Evolutionary conservation across 2,797 vertebrate species (phyloP).

Genomic region (Lutjanus argentimaculatus): DNA sequence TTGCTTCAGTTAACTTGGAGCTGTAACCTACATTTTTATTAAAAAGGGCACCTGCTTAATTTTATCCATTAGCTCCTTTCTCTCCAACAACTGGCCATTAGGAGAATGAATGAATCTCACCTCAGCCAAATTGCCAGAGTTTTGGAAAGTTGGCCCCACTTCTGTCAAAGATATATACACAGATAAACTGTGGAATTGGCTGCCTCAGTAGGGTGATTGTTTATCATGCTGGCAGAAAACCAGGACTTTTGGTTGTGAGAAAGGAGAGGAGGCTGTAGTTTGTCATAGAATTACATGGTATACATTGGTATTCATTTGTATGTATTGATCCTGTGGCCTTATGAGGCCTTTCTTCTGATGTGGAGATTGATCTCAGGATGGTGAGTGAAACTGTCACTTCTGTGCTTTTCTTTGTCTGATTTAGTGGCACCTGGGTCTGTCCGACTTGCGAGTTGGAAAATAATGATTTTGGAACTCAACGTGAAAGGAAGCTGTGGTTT

Average conservation of each 20-base stretch:
- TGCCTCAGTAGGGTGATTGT: conserved; percentile 8
- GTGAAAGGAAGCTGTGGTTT: conserved; percentile 3
- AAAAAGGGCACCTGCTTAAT: conserved; percentile 27
- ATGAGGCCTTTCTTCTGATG: conserved; percentile 28
- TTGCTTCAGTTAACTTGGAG: conserved; percentile 27
- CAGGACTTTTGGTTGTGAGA: conserved; percentile 29
- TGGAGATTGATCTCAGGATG: conserved; percentile 31
- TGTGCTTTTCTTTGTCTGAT: conserved; percentile 18
- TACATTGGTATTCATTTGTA: conserved; percentile 43
- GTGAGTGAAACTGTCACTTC: conserved; percentile 4
- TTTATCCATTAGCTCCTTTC: conserved; percentile 51
- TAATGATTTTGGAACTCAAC: conserved; percentile 12
- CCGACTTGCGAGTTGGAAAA: conserved; percentile 1
- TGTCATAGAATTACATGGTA: conserved; percentile 21
- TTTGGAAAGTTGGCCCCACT: conserved; percentile 50
- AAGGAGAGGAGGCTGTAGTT: conserved; percentile 15
- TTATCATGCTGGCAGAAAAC: conserved; percentile 48
- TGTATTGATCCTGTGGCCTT: conserved; percentile 40
- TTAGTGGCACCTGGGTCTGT: conserved; percentile 29
- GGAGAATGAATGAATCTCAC: conserved; percentile 50
- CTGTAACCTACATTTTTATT: conserved; percentile 33
- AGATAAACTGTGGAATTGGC: conserved; percentile 41
- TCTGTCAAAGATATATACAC: conserved; percentile 30
- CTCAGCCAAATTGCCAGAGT: conserved; percentile 38
- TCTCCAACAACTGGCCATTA: conserved; percentile 54